Evolutionary conservation across 92 coral and sea anemone genomes (phyloP), one percentile per base, ranked within the genome.

Genomic region (Ricordea florida): DNA sequence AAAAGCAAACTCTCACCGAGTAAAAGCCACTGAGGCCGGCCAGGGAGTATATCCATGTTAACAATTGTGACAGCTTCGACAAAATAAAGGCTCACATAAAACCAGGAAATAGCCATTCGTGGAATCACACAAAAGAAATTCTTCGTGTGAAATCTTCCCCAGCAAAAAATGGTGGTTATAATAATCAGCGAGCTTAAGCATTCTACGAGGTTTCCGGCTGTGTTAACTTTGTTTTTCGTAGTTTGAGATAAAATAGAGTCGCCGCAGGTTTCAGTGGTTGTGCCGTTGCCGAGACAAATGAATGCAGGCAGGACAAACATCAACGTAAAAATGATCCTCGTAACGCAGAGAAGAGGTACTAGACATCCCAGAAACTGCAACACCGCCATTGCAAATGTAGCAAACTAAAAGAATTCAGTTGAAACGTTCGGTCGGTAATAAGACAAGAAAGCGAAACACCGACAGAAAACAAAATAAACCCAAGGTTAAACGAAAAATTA

Each of bases 231-330:
- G 65, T 89, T 66, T 59, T 71, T 80, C 7, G 6, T 13, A 16
- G 47, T 62, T 29, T 86, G 92, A 2, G 78, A 60, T 23, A 89
- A 81, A 13, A 86, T 72, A 3, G 27, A 1, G 28, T 81, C 75
- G 31, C 91, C 91, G 52, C 94, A 89, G 1, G 72, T 62, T 23
- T 89, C 94, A 2, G 87, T 57, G 10, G 62, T 86, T 22, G 72
- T 76, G 33, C 59, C 67, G 58, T 63, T 38, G 34, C 67, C 25
- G 28, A 89, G 74, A 62, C 94, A 89, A 33, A 55, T 18, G 6
- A 86, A 31, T 8, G 88, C 82, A 6, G 87, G 85, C 4, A 68
- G 40, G 57, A 76, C 28, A 40, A 87, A 87, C 0, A 84, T 57
- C 42, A 63, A 37, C 9, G 66, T 77, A 56, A 87, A 84, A 1